Conservation (phyloP, 2,888 invertebrate genomes). For the Phaonia tiefii region DNA sequence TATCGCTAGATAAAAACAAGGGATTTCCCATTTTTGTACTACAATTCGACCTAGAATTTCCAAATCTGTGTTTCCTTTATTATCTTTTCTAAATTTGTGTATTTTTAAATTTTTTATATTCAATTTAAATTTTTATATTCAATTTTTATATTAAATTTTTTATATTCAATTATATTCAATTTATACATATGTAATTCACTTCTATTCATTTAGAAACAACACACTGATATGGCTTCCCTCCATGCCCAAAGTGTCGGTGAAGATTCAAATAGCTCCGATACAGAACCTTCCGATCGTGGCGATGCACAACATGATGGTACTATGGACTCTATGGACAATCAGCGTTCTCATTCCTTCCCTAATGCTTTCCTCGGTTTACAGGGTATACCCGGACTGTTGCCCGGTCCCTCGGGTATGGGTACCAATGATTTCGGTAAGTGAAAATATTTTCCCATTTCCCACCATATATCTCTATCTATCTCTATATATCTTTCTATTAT, state of each 20-base stretch:
- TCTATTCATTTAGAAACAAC: conserved; percentile 81
- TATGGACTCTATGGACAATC: conserved; percentile 84
- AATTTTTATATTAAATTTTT: background rate
- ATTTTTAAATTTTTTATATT: conserved; percentile 9
- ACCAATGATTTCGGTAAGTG: conserved; percentile 91
- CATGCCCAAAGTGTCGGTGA: conserved; percentile 89
- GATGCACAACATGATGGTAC: conserved; percentile 85
- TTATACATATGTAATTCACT: background rate
- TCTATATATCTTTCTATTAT: conserved; percentile 27
- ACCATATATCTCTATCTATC: conserved; percentile 1
- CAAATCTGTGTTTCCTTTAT: too few relatives aligned
- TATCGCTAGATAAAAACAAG: too few relatives aligned
- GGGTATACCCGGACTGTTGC: conserved; percentile 89
- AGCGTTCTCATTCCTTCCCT: conserved; percentile 88
- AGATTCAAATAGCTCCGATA: conserved; percentile 92
- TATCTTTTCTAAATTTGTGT: too few relatives aligned
- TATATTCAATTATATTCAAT: conserved; percentile 4
- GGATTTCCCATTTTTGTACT: too few relatives aligned
- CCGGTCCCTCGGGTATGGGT: conserved; percentile 92
- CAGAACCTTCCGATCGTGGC: conserved; percentile 86
- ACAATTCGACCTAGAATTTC: too few relatives aligned
- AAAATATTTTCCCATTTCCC: conserved; percentile 12
- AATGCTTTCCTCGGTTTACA: conserved; percentile 90
- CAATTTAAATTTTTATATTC: too few relatives aligned
- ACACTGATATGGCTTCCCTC: conserved; percentile 82